Base-by-base conservation (phyloP, 2,797 vertebrate species). In the Acanthopagrus latus region DNA sequence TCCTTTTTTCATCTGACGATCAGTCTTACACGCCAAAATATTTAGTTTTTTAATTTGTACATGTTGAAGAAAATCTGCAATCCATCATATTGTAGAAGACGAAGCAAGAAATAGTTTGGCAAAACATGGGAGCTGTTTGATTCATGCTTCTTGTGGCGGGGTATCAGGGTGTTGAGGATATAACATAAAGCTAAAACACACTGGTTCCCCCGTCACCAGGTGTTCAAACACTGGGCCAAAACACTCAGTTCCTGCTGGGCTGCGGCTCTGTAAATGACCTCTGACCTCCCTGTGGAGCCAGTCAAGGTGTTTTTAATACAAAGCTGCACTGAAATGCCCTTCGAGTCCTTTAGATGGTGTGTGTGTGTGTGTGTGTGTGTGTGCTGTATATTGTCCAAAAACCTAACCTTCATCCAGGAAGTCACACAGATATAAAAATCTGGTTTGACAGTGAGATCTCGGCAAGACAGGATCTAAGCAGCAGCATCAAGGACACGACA, bases 191-290 rank as follows among this genome's bases (percentile, higher is more conserved):
- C n/a, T 38, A 11, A 0, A 66, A 47, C 25, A 69, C 64, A 54
- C 59, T 14, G n/a, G 7, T 5, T 66, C 23, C 63, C 51, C 50
- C 72, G 51, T 72, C 76, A 62, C 79, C 65, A 57, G 59, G 56
- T 81, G 76, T 76, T 69, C 50, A 33, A 33, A 33, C 29, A 29
- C 68, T 80, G 51, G 74, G 41, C 67, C 64, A 68, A 87, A 76
- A n/a, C 74, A 82, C 48, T 0, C 44, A 78, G 18, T 62, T 54
- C 59, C 64, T 70, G 68, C 71, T 51, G 54, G 64, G n/a, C 62
- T 64, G 43, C 65, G 70, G 59, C 69, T 44, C 57, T 27, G 23
- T 41, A n/a, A 29, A n/a, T 47, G 47, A 85, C 81, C 72, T 74
- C 9, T 78, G 71, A 78, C 67, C 74, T 83, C 66, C 67, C 74